Base-by-base conservation (phyloP, 2,888 invertebrate genomes). In the Drosophila antonietae region DNA sequence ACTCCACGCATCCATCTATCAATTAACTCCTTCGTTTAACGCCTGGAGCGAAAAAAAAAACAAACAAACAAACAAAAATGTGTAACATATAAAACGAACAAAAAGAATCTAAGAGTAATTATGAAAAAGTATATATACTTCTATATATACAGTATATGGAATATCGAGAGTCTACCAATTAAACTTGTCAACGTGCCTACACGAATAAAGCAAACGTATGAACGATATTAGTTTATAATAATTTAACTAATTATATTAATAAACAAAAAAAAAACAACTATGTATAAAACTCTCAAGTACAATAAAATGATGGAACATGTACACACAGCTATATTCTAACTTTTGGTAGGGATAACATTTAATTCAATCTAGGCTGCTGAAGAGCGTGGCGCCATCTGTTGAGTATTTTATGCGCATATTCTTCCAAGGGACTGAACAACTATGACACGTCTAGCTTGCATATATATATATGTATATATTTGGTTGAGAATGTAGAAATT, bases 121-220 rank as follows among this genome's bases (percentile, higher is more conserved):
- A 66, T 23, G 66, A 59, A 75, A 35, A n/a, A 18, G 39, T 15
- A 33, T 33, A 33, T 51, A 51, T 18, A 33, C 18, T 33, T 33
- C n/a, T 18, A 33, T 12, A 14, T 51, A 18, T 18, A 18, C 33
- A 33, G 23, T 10, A 20, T 61, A 66, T 60, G 60, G 60, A 72
- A 73, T 53, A 76, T 33, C 51, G 18, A 33, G 49, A 88, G 80
- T 86, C 86, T 85, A 82, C 75, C 82, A 73, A 58, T 6, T 56
- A 73, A 66, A 37, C 64, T 77, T 81, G 74, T 84, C 44, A 81
- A 80, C 59, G 81, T 86, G 88, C 88, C 86, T 82, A 78, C 66
- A 68, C 74, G 65, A 67, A 78, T 57, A 51, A 41, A 15, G 43
- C 37, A 35, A 51, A 46, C 55, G n/a, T 41, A 33, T 12, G 35